phyloP scores from a whole-genome alignment of 2,113 vertebrate genomes.

The Hipposideros armiger region DNA sequence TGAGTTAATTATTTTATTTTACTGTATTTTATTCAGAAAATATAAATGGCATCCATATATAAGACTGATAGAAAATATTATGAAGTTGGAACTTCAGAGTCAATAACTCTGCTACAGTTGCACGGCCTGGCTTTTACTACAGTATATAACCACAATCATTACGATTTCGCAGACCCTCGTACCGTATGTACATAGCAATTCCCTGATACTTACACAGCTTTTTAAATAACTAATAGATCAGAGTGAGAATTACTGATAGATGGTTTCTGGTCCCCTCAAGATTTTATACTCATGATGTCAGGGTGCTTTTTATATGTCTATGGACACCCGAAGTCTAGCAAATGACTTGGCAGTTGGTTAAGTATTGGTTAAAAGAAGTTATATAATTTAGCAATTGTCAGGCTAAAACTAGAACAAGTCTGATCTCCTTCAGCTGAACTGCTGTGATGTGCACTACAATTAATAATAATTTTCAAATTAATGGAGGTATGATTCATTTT shows the following conservation, averaged over 20 bases:
- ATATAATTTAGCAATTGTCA: background rate
- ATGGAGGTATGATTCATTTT: background rate
- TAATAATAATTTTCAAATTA: slow-evolving; percentile 48
- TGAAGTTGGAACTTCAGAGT: background rate
- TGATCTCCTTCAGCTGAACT: background rate
- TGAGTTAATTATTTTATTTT: background rate
- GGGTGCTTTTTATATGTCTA: background rate
- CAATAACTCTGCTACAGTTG: background rate
- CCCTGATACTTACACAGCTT: background rate
- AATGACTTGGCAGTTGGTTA: background rate
- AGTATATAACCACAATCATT: too few species aligned
- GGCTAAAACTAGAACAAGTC: background rate
- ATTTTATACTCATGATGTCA: background rate
- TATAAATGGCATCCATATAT: background rate
- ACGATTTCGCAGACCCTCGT: background rate
- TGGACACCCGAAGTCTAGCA: background rate
- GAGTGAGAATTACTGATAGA: background rate
- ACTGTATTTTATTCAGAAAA: background rate
- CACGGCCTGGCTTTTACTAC: background rate
- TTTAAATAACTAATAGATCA: background rate
- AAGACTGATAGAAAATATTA: background rate
- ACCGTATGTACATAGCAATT: background rate
- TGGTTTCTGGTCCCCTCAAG: background rate
- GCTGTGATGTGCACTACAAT: background rate
- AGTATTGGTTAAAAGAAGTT: slow-evolving; percentile 51